Evolutionary conservation across 1,140 invertebrate species (phyloP).

Genomic region (Homarus americanus): DNA sequence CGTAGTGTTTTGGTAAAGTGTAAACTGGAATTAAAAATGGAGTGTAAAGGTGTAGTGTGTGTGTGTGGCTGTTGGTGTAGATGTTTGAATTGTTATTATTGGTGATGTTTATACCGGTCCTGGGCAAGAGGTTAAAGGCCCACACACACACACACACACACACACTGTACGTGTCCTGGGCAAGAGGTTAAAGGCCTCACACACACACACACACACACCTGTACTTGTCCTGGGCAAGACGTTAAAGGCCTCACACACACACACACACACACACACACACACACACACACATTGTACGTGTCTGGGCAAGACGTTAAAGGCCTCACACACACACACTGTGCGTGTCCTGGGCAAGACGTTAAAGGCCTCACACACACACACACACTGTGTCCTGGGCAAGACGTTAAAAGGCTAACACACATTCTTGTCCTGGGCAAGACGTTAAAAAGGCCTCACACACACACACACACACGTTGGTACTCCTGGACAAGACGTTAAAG

Average conservation of each 20-base stretch:
- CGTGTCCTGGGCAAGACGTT: background rate
- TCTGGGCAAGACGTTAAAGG: background rate
- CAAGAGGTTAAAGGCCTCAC: background rate
- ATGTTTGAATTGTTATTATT: too few relatives aligned
- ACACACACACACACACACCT: too few relatives aligned
- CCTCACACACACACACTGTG: too few relatives aligned
- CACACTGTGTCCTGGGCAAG: background rate
- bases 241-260: background rate
- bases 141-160: background rate
- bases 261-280: too few relatives aligned
- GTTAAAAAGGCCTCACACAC: too few relatives aligned
- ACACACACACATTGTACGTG: rapidly evolving
- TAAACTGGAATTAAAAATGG: too few relatives aligned
- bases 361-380: background rate
- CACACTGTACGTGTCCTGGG: background rate
- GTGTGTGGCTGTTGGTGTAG: too few relatives aligned
- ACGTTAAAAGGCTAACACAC: background rate
- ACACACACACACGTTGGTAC: too few relatives aligned
- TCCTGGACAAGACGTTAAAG: too few relatives aligned
- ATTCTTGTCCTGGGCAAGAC: too few relatives aligned
- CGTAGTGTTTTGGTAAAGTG: too few relatives aligned
- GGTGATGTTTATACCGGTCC: background rate
- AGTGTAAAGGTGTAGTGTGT: too few relatives aligned
- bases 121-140: constrained; percentile 38
- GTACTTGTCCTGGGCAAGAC: background rate